Percentiles rank a stretch among this genome's conserved stretches.
phyloP scores from a whole-genome alignment of 2,797 vertebrate species.

The Coregonus ussuriensis region DNA sequence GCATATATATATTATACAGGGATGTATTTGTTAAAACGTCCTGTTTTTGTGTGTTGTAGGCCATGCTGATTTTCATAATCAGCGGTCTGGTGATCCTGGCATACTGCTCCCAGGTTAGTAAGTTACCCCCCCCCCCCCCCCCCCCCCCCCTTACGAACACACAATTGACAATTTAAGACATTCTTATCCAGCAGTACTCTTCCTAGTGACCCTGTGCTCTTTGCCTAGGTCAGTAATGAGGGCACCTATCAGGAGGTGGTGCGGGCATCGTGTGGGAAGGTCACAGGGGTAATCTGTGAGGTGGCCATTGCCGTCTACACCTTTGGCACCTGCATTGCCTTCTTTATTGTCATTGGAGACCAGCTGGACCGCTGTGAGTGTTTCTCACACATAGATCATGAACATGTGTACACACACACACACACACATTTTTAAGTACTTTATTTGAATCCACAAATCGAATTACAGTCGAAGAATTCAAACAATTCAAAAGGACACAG shows the following conservation, averaged over 20 bases:
- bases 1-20: neutral
- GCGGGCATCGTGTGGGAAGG: conserved; percentile 89
- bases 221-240: conserved; percentile 86
- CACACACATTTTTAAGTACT: neutral
- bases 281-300: conserved; percentile 87
- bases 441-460: too few species aligned
- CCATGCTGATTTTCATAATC: conserved; percentile 94
- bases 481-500: too few species aligned
- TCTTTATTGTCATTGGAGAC: conserved; percentile 98
- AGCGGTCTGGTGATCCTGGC: conserved; percentile 93
- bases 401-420: neutral
- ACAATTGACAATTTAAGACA: neutral
- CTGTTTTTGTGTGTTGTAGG: conserved; percentile 69
- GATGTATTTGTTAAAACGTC: conserved; percentile 4
- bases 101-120: conserved; percentile 87
- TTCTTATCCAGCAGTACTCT: neutral
- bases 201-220: conserved; percentile 13
- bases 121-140: neutral
- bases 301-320: conserved; percentile 92
- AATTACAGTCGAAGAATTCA: too few species aligned
- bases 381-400: neutral
- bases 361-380: conserved; percentile 94
- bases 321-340: conserved; percentile 96
- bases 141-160: neutral
- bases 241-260: conserved; percentile 96